Evolutionary conservation across 2,888 invertebrate species (phyloP).

Genomic region (Cataglyphis livida): DNA sequence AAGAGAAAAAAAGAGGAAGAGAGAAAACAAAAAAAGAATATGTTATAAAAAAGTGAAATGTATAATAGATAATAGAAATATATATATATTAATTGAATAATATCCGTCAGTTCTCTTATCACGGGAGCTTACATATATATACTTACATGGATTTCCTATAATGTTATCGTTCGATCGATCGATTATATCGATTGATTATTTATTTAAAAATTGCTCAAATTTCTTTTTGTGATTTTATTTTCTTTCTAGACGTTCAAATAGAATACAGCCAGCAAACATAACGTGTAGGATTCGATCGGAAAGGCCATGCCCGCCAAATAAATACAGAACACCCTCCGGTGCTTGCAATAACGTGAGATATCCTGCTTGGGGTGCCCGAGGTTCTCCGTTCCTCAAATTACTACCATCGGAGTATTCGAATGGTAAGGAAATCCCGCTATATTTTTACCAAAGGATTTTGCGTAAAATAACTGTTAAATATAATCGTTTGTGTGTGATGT

Average conservation of each 20-base stretch:
- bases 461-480: constrained; percentile 1
- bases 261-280: constrained; percentile 65
- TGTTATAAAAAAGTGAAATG: neutral
- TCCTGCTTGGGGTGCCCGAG: constrained; percentile 93
- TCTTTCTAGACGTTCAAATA: constrained; percentile 75
- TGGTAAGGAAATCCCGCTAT: constrained; percentile 86
- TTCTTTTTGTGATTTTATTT: constrained; percentile 28
- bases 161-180: neutral
- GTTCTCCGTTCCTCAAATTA: constrained; percentile 91
- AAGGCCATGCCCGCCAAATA: constrained; percentile 92
- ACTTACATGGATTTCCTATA: neutral
- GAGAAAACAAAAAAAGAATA: neutral
- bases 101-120: neutral
- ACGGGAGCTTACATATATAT: neutral
- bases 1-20: neutral
- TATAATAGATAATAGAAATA: constrained; percentile 1
- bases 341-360: constrained; percentile 96
- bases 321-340: constrained; percentile 93
- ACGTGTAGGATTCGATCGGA: constrained; percentile 83
- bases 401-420: constrained; percentile 91
- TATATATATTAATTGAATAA: neutral
- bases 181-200: neutral
- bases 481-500: neutral
- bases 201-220: neutral
- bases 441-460: neutral